Percentiles rank a stretch among this genome's conserved stretches.
Conservation (phyloP, 2,797 vertebrate species). For the Chaetodon trifasciatus region DNA sequence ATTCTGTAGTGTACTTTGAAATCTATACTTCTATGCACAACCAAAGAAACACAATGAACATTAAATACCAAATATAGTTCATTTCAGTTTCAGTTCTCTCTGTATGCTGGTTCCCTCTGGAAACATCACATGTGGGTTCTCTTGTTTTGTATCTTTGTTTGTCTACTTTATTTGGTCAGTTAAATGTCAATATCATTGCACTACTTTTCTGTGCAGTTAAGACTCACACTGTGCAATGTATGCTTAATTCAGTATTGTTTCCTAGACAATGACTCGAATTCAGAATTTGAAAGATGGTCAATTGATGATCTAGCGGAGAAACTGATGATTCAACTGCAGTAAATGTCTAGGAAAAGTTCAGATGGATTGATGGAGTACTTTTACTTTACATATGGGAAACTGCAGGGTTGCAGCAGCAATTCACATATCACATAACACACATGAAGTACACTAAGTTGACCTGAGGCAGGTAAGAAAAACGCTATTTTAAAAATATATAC, state of each 20-base stretch:
- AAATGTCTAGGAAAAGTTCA: neutral
- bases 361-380: too few species aligned
- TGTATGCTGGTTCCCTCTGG: neutral
- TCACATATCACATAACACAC: too few species aligned
- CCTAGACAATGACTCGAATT: neutral
- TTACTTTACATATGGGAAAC: too few species aligned
- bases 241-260: neutral
- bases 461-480: too few species aligned
- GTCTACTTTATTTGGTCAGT: neutral
- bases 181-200: neutral
- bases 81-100: conserved; percentile 22
- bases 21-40: neutral
- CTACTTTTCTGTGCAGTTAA: neutral
- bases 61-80: neutral
- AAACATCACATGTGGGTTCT: neutral
- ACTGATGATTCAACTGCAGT: neutral
- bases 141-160: neutral
- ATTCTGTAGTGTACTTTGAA: conserved; percentile 2
- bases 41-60: neutral
- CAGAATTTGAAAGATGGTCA: neutral
- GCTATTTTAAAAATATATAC: too few species aligned
- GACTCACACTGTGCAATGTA: neutral
- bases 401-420: too few species aligned
- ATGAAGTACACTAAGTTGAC: too few species aligned
- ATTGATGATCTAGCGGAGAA: neutral